Evolutionary conservation across 2,888 invertebrate genomes (phyloP).

Genomic region (Drosophila koepferae): DNA sequence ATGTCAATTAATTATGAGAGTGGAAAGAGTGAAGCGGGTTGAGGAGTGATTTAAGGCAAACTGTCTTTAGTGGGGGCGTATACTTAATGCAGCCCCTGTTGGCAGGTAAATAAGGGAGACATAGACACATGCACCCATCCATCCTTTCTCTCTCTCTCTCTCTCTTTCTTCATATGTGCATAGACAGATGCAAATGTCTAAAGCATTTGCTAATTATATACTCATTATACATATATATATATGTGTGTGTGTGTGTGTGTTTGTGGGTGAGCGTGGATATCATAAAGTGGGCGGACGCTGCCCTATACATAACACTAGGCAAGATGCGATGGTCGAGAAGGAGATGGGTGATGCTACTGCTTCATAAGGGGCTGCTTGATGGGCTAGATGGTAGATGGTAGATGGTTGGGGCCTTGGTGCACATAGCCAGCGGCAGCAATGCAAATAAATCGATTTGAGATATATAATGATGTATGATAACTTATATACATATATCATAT

Average conservation of each 20-base stretch:
- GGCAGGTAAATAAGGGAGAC: constrained; percentile 17
- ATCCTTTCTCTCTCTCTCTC: not conserved
- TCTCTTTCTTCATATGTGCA: not conserved
- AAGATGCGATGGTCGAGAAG: not conserved
- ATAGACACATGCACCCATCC: no score
- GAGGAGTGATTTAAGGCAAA: no score
- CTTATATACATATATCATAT: no score
- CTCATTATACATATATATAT: constrained; percentile 27
- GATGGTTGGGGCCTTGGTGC: not conserved
- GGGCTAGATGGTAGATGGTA: not conserved
- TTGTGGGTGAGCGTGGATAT: not conserved
- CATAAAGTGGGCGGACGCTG: not conserved
- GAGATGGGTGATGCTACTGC: not conserved
- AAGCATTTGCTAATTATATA: constrained; percentile 50
- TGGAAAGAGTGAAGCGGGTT: not conserved
- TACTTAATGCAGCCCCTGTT: constrained; percentile 13
- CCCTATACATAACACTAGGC: constrained; percentile 7
- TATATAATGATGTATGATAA: not conserved
- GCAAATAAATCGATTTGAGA: not conserved
- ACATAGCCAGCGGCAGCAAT: not conserved
- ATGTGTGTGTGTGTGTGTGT: not conserved
- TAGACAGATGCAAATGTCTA: not conserved
- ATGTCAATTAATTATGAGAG: not conserved
- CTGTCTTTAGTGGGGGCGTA: constrained; percentile 15
- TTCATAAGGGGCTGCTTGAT: not conserved